Evolutionary conservation across 2,113 vertebrate species (phyloP).

Genomic region (Rhynchomys soricoides): DNA sequence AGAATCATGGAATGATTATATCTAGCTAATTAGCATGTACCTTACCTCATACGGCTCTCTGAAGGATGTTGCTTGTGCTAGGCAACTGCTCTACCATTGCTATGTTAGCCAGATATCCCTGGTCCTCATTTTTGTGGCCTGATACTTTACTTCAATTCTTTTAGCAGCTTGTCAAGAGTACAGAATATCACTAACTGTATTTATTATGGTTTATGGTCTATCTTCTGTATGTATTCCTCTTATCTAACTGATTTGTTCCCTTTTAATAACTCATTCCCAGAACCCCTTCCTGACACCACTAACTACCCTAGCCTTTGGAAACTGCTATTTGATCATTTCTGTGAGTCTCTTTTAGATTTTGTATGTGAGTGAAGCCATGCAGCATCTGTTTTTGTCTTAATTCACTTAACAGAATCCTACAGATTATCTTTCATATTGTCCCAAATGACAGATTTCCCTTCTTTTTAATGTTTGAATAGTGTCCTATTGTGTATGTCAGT

Average conservation of each 20-base stretch:
- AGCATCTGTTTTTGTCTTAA: background rate
- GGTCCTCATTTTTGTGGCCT: background rate
- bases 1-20: background rate
- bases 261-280: background rate
- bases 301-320: background rate
- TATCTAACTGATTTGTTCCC: background rate
- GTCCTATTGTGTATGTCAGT: background rate
- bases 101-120: background rate
- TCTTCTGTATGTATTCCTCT: background rate
- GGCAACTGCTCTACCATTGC: background rate
- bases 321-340: background rate
- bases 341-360: background rate
- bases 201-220: background rate
- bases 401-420: background rate
- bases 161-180: background rate
- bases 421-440: background rate
- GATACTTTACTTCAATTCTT: background rate
- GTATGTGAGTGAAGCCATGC: background rate
- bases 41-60: background rate
- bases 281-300: background rate
- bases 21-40: background rate
- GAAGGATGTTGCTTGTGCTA: background rate
- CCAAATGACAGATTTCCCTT: background rate
- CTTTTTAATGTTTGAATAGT: background rate
- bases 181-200: background rate